Conservation (phyloP, 1,140 invertebrate genomes). For the Calycopis cecrops region DNA sequence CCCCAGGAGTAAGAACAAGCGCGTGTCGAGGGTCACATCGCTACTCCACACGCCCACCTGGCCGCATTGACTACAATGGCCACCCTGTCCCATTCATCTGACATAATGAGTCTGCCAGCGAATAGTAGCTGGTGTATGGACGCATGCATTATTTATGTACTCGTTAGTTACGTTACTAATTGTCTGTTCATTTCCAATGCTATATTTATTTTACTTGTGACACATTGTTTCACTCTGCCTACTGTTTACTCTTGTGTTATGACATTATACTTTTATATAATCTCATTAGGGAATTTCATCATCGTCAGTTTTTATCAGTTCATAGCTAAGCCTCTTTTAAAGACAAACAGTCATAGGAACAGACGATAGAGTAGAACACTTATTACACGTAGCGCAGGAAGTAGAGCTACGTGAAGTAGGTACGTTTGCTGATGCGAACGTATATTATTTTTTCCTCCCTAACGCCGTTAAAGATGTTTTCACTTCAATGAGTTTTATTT, state of each 20-base stretch:
- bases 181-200: constrained; percentile 39
- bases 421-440: too few relatives aligned
- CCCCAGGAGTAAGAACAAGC: constrained; percentile 23
- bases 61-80: constrained; percentile 68
- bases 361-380: too few relatives aligned
- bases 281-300: too few relatives aligned
- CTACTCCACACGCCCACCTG: constrained; percentile 69
- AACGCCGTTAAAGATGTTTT: too few relatives aligned
- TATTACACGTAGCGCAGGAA: too few relatives aligned
- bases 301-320: too few relatives aligned
- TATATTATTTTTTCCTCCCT: too few relatives aligned
- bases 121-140: constrained; percentile 58
- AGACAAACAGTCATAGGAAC: too few relatives aligned
- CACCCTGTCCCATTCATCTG: constrained; percentile 34
- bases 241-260: neutral
- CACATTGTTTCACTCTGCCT: neutral
- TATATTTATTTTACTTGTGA: constrained; percentile 29
- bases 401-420: too few relatives aligned
- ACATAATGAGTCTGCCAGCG: constrained; percentile 53
- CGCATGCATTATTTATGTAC: constrained; percentile 48
- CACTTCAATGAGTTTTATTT: too few relatives aligned
- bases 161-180: constrained; percentile 16
- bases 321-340: too few relatives aligned
- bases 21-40: constrained; percentile 51
- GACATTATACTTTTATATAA: neutral